Conservation (phyloP, 2,797 vertebrate species). For the Moxostoma hubbsi region DNA sequence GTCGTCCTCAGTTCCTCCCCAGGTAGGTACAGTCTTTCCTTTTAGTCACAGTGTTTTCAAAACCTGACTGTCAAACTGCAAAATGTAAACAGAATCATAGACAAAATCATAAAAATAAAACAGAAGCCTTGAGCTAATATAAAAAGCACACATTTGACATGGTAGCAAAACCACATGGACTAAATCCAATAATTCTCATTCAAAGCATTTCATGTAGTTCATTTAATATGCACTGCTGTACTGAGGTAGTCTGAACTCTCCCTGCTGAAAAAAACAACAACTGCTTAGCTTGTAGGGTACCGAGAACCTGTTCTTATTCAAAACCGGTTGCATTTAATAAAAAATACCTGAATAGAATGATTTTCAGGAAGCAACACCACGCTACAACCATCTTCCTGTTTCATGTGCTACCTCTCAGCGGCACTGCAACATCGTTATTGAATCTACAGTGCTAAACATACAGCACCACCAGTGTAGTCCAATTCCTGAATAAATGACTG, state of each 20-base stretch:
- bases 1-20: conserved; percentile 31
- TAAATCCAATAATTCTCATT: not conserved
- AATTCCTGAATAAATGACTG: no score
- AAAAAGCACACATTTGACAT: not conserved
- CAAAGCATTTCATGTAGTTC: not conserved
- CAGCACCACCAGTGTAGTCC: no score
- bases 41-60: not conserved
- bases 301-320: not conserved
- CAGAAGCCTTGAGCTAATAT: not conserved
- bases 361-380: no score
- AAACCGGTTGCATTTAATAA: no score
- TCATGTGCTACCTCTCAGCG: no score
- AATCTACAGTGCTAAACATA: no score
- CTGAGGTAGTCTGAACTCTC: not conserved
- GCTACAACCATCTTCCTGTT: no score
- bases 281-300: no score
- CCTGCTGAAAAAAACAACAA: no score
- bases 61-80: not conserved
- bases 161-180: not conserved
- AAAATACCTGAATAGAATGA: no score
- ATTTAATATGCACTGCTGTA: not conserved
- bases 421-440: no score
- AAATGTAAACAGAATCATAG: not conserved
- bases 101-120: not conserved
- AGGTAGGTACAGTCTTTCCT: conserved; percentile 53